Evolutionary conservation across 2,888 invertebrate species (phyloP).

Genomic region (Plagodis dolabraria): DNA sequence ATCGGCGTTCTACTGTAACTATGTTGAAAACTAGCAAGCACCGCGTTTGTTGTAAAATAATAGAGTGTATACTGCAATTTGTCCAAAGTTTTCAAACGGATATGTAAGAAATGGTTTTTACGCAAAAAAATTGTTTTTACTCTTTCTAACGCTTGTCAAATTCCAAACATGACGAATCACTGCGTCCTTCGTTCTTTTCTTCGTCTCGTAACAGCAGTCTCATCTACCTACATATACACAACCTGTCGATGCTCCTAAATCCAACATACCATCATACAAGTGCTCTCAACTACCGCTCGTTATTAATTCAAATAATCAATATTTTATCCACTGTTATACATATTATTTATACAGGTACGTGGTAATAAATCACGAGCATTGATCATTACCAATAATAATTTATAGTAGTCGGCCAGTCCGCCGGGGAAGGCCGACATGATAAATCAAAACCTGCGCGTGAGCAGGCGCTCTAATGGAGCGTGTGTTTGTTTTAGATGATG

Average conservation of each 20-base stretch:
- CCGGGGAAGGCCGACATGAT: constrained; percentile 39
- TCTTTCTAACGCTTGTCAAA: no score
- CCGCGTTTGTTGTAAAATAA: no score
- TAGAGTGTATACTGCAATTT: no score
- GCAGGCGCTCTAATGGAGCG: constrained; percentile 37
- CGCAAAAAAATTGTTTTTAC: no score
- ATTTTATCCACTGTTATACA: constrained; percentile 46
- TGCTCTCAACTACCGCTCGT: constrained; percentile 14
- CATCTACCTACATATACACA: neutral
- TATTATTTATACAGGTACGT: constrained; percentile 63
- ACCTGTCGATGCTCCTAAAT: constrained; percentile 17
- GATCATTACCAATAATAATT: constrained; percentile 80
- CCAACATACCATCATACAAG: neutral
- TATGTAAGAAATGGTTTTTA: no score
- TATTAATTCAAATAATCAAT: constrained; percentile 52
- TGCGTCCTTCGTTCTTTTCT: no score
- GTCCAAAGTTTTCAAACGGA: no score
- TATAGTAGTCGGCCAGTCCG: constrained; percentile 66
- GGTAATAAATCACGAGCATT: constrained; percentile 73
- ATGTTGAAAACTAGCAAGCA: no score
- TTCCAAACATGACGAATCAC: no score
- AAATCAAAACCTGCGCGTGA: constrained; percentile 51
- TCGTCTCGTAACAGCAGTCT: no score
- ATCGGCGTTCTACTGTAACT: no score
- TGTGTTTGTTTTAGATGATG: constrained; percentile 39